These are phyloP conservation scores for Oxyruncus cristatus DNA, from an alignment of 2,113 vertebrate species.

Conservation along the genomic window DNA sequence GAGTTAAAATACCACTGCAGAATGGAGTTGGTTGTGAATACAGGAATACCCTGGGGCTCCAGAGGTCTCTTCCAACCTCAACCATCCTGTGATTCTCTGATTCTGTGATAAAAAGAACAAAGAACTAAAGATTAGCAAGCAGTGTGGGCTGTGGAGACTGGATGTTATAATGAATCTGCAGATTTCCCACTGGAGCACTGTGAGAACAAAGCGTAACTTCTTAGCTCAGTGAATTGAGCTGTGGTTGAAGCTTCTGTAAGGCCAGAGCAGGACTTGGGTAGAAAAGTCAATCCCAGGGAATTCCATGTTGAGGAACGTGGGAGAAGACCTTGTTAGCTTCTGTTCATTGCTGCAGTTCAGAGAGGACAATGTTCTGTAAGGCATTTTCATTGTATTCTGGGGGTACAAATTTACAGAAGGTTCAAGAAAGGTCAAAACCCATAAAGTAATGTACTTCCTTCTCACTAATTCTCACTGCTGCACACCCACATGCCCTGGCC, in stretches of 20 bases:
- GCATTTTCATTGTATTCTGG: background rate
- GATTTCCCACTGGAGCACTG: background rate
- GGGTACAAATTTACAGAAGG: background rate
- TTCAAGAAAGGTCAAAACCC: background rate
- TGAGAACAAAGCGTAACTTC: slow-evolving; percentile 22
- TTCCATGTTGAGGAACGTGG: background rate
- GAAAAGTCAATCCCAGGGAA: background rate
- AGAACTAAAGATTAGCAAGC: slow-evolving; percentile 8
- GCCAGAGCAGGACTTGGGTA: background rate
- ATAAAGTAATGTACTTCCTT: background rate
- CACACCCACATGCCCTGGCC: background rate
- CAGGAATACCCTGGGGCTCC: background rate
- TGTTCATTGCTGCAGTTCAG: background rate
- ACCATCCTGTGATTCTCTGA: background rate
- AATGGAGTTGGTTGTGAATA: background rate
- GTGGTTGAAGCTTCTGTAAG: background rate
- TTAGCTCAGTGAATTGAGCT: background rate
- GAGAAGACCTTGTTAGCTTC: background rate
- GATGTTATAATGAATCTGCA: slow-evolving; percentile 24
- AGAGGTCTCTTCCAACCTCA: background rate
- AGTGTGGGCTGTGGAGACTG: background rate
- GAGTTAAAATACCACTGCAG: background rate
- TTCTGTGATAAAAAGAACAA: slow-evolving; percentile 7
- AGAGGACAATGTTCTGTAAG: background rate
- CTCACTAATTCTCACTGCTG: background rate